Evolutionary conservation across 2,888 invertebrate species (phyloP).

Genomic region (Eurois occulta): DNA sequence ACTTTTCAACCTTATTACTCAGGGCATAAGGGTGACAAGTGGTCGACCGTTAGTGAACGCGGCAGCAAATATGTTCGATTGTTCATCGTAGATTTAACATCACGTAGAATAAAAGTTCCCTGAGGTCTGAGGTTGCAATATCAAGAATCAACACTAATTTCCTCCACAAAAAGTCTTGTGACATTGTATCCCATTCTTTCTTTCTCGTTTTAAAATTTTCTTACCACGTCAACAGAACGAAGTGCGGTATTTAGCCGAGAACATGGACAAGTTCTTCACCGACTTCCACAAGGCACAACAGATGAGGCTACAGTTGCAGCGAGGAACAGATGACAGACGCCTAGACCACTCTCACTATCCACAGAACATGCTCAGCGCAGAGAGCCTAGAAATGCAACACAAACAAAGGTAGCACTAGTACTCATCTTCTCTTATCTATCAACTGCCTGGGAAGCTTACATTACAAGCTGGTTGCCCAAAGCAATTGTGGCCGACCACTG

Average conservation of each 20-base stretch:
- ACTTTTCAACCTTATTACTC: too few relatives aligned
- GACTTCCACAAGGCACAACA: conserved; percentile 93
- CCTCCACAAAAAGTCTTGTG: not conserved
- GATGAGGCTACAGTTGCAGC: conserved; percentile 81
- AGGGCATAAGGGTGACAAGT: too few relatives aligned
- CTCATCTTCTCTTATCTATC: not conserved
- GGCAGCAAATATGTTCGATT: too few relatives aligned
- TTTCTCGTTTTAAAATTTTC: not conserved
- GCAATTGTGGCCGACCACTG: not conserved
- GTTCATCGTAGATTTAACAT: not conserved
- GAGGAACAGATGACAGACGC: conserved; percentile 80
- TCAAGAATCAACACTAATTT: not conserved
- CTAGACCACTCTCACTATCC: conserved; percentile 75
- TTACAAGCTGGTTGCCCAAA: not conserved
- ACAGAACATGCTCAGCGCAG: conserved; percentile 84
- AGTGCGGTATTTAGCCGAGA: conserved; percentile 86
- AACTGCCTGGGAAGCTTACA: not conserved
- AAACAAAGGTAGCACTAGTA: conserved; percentile 80
- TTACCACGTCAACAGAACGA: conserved; percentile 76
- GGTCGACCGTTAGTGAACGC: too few relatives aligned
- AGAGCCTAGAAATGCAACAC: conserved; percentile 85
- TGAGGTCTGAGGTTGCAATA: not conserved
- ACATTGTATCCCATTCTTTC: not conserved
- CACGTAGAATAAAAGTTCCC: not conserved
- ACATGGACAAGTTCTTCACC: conserved; percentile 93